Evolutionary conservation across 2,797 vertebrate species (phyloP).

Genomic region (Platalea minor): DNA sequence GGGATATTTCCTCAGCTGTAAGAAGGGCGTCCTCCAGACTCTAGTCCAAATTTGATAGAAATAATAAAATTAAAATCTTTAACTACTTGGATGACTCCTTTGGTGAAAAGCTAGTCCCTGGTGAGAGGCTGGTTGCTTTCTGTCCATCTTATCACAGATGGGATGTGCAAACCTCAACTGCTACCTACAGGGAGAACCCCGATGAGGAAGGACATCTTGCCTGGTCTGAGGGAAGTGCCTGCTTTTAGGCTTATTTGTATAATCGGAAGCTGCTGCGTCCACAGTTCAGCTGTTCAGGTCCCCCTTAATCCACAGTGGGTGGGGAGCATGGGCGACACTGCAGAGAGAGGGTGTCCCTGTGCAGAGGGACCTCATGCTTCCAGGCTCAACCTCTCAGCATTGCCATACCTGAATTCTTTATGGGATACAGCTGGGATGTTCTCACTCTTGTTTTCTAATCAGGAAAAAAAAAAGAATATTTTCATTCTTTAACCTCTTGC

Average conservation of each 20-base stretch:
- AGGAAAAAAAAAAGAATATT: not conserved
- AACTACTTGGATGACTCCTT: not conserved
- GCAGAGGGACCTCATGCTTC: not conserved
- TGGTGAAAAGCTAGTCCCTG: not conserved
- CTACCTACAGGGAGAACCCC: not conserved
- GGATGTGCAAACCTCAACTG: not conserved
- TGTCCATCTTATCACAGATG: not conserved
- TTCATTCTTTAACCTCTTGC: not conserved
- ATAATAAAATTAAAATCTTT: not conserved
- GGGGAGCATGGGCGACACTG: rapidly evolving
- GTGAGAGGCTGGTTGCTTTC: not conserved
- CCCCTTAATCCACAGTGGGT: not conserved
- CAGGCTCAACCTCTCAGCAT: not conserved
- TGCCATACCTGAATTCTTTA: not conserved
- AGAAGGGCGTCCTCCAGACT: not conserved
- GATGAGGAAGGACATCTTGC: not conserved
- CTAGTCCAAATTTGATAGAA: not conserved
- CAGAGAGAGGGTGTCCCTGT: not conserved
- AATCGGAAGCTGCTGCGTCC: not conserved
- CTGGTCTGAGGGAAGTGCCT: not conserved
- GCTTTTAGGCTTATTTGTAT: not conserved
- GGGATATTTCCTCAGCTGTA: not conserved
- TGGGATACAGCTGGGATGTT: not conserved
- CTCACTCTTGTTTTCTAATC: not conserved
- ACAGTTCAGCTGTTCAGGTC: not conserved